Conservation (phyloP, 2,888 invertebrate genomes). For the Ametastegia equiseti region DNA sequence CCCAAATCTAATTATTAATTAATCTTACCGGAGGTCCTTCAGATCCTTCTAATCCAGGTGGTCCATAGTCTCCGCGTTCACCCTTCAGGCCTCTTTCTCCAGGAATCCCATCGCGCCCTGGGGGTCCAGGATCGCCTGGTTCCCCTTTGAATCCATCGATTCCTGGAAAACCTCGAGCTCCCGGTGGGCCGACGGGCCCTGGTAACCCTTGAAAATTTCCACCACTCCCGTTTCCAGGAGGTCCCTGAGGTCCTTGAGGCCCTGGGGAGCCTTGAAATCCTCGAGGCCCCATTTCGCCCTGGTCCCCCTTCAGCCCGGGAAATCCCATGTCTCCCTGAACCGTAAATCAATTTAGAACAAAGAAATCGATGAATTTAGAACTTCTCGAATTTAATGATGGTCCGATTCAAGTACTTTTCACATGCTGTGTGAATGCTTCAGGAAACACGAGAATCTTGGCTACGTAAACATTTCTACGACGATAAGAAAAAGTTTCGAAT, state of each 20-base stretch:
- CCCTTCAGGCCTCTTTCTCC: conserved; percentile 69
- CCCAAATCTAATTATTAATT: background rate
- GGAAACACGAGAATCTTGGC: too few species aligned
- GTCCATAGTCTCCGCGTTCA: conserved; percentile 63
- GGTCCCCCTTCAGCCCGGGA: conserved; percentile 59
- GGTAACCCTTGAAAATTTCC: conserved; percentile 74
- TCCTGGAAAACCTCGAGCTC: conserved; percentile 23
- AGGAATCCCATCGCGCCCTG: conserved; percentile 70
- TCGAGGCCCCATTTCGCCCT: conserved; percentile 31
- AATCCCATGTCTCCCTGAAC: conserved; percentile 55
- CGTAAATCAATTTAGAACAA: background rate
- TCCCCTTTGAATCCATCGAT: conserved; percentile 59
- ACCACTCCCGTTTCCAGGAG: conserved; percentile 40
- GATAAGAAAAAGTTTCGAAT: too few species aligned
- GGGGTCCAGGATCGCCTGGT: conserved; percentile 61
- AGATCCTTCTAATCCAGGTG: conserved; percentile 74
- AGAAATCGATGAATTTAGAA: background rate
- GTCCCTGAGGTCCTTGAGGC: conserved; percentile 67
- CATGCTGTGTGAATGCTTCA: too few species aligned
- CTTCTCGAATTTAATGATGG: too few species aligned
- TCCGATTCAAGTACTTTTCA: too few species aligned
- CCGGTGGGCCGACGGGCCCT: conserved; percentile 69
- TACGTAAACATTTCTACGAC: too few species aligned
- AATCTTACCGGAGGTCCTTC: conserved; percentile 73
- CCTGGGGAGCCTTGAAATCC: conserved; percentile 63